Conservation (phyloP, 2,797 vertebrate genomes). For the Ctenopoma multispine region DNA sequence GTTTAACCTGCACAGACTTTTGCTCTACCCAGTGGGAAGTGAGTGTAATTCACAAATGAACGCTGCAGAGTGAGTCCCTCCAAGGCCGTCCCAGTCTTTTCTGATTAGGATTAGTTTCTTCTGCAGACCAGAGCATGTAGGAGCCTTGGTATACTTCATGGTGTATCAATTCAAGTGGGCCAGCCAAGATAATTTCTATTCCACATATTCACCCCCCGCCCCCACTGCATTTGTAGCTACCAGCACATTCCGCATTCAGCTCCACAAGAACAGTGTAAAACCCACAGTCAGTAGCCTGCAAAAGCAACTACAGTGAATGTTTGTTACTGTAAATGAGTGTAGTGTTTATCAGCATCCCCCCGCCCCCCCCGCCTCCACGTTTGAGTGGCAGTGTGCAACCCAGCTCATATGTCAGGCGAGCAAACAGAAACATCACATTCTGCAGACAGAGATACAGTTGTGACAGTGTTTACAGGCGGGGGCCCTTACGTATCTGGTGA, state of each 20-base stretch:
- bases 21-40: background rate
- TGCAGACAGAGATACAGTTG: constrained; percentile 40
- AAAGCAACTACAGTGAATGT: constrained; percentile 38
- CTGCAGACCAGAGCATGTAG: constrained; percentile 20
- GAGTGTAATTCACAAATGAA: background rate
- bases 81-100: background rate
- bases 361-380: too few relatives aligned
- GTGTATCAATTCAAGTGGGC: constrained; percentile 53
- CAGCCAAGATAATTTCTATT: constrained; percentile 71
- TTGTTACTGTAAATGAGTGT: constrained; percentile 29
- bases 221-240: constrained; percentile 53
- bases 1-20: constrained; percentile 1
- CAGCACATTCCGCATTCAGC: constrained; percentile 73
- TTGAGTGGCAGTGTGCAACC: too few relatives aligned
- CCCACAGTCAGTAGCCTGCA: constrained; percentile 38
- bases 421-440: background rate
- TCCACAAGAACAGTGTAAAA: constrained; percentile 56
- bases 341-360: too few relatives aligned
- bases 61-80: constrained; percentile 1
- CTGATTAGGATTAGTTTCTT: constrained; percentile 31
- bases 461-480: constrained; percentile 56
- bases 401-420: background rate
- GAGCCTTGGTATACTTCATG: constrained; percentile 26
- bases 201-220: constrained; percentile 57
- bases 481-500: constrained; percentile 92